phyloP scores from a whole-genome alignment of 2,113 vertebrate species.

The Mionectes macconnelli region DNA sequence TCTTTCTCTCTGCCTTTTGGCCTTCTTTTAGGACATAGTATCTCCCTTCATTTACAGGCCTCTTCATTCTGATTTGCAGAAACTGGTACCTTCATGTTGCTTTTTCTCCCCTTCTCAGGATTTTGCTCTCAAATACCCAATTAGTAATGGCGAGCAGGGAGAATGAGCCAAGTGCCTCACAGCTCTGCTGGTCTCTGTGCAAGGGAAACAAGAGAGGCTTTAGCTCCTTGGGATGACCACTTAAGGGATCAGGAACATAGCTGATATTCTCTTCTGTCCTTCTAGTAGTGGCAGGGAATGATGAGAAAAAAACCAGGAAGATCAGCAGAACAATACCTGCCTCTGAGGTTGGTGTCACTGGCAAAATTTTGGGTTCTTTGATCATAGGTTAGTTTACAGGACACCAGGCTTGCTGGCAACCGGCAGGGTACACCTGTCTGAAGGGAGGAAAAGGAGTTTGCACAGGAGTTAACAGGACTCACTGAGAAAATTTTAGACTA shows the following conservation, averaged over 20 bases:
- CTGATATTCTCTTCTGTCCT: background rate
- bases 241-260: background rate
- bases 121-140: background rate
- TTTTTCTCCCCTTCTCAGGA: background rate
- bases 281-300: background rate
- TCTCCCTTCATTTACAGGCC: background rate
- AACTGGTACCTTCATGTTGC: background rate
- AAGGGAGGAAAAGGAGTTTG: background rate
- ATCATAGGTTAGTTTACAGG: background rate
- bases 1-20: background rate
- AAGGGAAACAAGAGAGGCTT: background rate
- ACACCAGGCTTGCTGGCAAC: background rate
- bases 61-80: background rate
- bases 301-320: background rate
- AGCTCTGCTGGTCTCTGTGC: background rate
- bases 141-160: fast-evolving
- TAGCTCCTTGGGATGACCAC: background rate
- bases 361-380: background rate
- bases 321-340: background rate
- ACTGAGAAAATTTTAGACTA: background rate
- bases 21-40: background rate
- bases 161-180: background rate
- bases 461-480: background rate
- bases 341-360: background rate
- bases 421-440: background rate